phyloP scores from a whole-genome alignment of 2,888 invertebrate genomes.

The Xanthia icteritia region DNA sequence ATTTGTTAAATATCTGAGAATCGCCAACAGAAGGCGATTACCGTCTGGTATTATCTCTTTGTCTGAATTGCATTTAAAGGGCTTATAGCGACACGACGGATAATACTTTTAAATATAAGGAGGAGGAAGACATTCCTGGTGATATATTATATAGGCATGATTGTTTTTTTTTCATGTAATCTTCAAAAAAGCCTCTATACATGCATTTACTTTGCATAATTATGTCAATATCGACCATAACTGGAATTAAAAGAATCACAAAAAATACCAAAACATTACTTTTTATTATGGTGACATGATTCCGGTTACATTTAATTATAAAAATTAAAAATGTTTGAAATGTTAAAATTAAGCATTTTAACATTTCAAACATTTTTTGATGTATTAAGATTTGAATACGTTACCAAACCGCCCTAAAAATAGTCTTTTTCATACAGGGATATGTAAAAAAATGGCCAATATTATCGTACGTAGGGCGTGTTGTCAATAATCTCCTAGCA shows the following conservation, averaged over 20 bases:
- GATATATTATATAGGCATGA: background rate
- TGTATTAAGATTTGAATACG: background rate
- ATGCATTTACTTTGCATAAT: background rate
- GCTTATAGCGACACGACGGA: conserved; percentile 6
- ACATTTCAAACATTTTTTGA: background rate
- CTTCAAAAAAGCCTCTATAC: background rate
- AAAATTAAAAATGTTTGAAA: background rate
- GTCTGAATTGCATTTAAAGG: conserved; percentile 22
- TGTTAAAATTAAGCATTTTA: no score
- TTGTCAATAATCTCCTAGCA: background rate
- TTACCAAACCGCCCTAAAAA: background rate
- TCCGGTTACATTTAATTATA: background rate
- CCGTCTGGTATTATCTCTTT: conserved; percentile 38
- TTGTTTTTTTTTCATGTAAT: background rate
- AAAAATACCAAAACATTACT: background rate
- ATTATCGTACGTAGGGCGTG: background rate
- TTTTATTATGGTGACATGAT: background rate
- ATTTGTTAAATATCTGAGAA: conserved; percentile 18
- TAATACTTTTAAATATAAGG: conserved; percentile 8
- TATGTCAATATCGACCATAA: background rate
- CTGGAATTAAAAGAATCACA: background rate
- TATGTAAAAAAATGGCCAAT: background rate
- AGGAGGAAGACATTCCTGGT: background rate
- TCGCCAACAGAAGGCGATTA: conserved; percentile 21
- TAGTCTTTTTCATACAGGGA: background rate